Percentiles rank a stretch among this genome's conserved stretches.
These are phyloP conservation scores for Carabus problematicus DNA, from an alignment of 2,888 invertebrate species.

Conservation along the genomic window DNA sequence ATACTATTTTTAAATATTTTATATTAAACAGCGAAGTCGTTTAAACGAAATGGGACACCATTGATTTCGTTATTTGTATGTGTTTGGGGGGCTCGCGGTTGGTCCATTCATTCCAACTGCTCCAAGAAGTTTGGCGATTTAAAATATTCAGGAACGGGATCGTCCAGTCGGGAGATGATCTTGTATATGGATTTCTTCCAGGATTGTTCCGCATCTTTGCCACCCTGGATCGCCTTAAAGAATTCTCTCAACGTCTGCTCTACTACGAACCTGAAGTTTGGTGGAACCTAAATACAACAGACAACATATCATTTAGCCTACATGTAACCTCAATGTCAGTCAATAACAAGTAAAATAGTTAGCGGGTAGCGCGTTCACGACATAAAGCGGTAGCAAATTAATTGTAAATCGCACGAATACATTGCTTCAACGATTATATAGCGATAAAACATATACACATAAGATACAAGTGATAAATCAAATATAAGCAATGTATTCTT, in stretches of 20 bases:
- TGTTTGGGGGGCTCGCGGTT: conserved; percentile 50
- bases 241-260: conserved; percentile 98
- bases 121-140: conserved; percentile 99
- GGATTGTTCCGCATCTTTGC: conserved; percentile 97
- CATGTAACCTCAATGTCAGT: no score
- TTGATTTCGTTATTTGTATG: conserved; percentile 12
- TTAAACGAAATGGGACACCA: conserved; percentile 29
- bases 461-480: no score
- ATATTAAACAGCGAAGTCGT: conserved; percentile 28
- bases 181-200: conserved; percentile 99
- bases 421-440: no score
- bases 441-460: no score
- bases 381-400: no score
- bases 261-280: conserved; percentile 95
- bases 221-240: conserved; percentile 96
- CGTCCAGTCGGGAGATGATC: conserved; percentile 98
- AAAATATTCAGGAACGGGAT: conserved; percentile 99
- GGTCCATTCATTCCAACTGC: conserved; percentile 83
- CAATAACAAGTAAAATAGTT: no score
- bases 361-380: no score
- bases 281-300: conserved; percentile 79
- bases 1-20: conserved; percentile 12
- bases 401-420: no score
- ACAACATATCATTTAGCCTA: conserved; percentile 2
- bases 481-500: no score